Conservation (phyloP, 2,888 invertebrate genomes). For the Terebella lapidaria region DNA sequence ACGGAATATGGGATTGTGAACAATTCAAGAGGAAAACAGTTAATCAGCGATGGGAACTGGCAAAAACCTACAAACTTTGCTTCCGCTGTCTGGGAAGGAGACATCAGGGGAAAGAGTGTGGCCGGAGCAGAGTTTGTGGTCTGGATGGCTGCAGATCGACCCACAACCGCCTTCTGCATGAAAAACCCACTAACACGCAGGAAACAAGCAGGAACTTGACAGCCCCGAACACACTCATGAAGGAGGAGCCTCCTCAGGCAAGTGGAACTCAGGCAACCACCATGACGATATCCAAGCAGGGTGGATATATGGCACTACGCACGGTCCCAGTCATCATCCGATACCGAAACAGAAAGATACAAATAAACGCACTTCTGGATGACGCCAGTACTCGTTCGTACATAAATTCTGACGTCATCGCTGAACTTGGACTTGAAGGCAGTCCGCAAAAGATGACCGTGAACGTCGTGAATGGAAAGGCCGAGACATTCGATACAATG, state of each 20-base stretch:
- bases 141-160: conserved; percentile 7
- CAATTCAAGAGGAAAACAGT: conserved; percentile 5
- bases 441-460: background rate
- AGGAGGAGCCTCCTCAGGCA: background rate
- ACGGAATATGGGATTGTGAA: conserved; percentile 9
- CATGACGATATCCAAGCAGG: background rate
- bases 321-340: conserved; percentile 1
- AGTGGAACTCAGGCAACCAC: background rate
- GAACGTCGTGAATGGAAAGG: conserved; percentile 9
- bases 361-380: conserved; percentile 3
- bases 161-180: conserved; percentile 11
- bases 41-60: conserved; percentile 11
- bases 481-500: conserved; percentile 6
- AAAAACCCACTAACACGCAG: background rate
- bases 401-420: background rate
- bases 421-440: conserved; percentile 1
- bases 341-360: background rate
- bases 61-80: conserved; percentile 6
- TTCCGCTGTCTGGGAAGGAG: conserved; percentile 9
- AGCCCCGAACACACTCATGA: background rate
- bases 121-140: conserved; percentile 3
- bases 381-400: conserved; percentile 1
- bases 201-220: background rate
- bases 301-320: background rate
- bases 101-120: conserved; percentile 6